These are phyloP conservation scores for Drosophila biarmipes DNA, from an alignment of 1,140 invertebrate genomes.

Conservation along the genomic window DNA sequence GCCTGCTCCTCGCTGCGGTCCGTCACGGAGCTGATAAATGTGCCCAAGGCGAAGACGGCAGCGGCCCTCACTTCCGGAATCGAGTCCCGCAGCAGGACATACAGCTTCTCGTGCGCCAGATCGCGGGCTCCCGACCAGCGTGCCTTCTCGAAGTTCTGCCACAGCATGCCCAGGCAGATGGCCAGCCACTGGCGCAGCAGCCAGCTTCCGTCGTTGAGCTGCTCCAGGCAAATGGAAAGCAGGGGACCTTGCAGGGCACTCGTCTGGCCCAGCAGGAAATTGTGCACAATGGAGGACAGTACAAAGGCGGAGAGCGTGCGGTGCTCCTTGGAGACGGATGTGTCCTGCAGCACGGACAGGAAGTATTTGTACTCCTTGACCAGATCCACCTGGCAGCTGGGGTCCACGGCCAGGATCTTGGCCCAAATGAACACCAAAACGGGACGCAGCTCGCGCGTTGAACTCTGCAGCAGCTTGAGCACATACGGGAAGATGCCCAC, in stretches of 20 bases:
- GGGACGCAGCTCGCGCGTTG: constrained; percentile 95
- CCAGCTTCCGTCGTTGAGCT: constrained; percentile 87
- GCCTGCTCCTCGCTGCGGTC: constrained; percentile 96
- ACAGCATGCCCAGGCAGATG: constrained; percentile 95
- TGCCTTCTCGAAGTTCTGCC: constrained; percentile 96
- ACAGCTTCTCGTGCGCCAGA: constrained; percentile 97
- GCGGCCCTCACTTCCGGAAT: constrained; percentile 96
- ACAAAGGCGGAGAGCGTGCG: constrained; percentile 96
- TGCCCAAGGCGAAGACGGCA: constrained; percentile 96
- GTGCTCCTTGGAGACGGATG: constrained; percentile 91
- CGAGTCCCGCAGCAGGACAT: constrained; percentile 90
- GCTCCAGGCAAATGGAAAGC: constrained; percentile 95
- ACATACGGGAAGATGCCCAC: constrained; percentile 99
- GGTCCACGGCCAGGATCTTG: constrained; percentile 98
- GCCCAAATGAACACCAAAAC: constrained; percentile 99
- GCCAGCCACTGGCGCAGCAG: constrained; percentile 95
- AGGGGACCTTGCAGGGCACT: constrained; percentile 93
- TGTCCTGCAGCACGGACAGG: constrained; percentile 94
- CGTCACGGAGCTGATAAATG: constrained; percentile 93
- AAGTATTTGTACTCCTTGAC: constrained; percentile 99
- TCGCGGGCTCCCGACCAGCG: constrained; percentile 98
- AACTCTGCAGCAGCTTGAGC: constrained; percentile 96
- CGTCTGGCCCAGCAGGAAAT: constrained; percentile 94
- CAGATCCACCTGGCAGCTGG: constrained; percentile 96
- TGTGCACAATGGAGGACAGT: constrained; percentile 95